These are phyloP conservation scores for Carapus acus DNA, from an alignment of 2,797 vertebrate species.

Conservation along the genomic window DNA sequence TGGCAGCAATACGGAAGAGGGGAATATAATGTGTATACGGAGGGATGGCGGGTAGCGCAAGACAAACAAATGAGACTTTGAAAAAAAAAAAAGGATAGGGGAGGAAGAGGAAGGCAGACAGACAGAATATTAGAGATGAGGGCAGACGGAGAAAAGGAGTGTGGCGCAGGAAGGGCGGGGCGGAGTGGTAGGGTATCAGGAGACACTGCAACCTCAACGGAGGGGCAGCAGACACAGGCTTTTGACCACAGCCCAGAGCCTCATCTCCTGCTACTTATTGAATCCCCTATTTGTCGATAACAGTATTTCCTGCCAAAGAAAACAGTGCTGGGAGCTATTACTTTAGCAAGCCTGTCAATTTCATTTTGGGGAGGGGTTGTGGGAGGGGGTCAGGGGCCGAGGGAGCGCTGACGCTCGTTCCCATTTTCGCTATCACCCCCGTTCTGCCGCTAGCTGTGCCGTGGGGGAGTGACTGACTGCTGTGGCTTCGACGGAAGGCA, in stretches of 20 bases:
- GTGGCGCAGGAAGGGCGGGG: slow-evolving; percentile 23
- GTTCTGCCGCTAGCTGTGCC: slow-evolving; percentile 42
- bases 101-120: slow-evolving; percentile 17
- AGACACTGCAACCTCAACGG: slow-evolving; percentile 48
- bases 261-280: slow-evolving; percentile 73
- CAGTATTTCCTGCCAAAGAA: slow-evolving; percentile 76
- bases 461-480: slow-evolving; percentile 54
- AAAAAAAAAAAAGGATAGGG: slow-evolving; percentile 19
- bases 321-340: slow-evolving; percentile 74
- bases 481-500: slow-evolving; percentile 50
- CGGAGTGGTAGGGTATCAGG: slow-evolving; percentile 39
- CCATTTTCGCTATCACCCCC: slow-evolving; percentile 50
- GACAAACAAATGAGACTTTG: slow-evolving; percentile 24
- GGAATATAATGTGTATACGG: not conserved
- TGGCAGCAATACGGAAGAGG: slow-evolving; percentile 16
- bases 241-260: slow-evolving; percentile 63
- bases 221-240: slow-evolving; percentile 60
- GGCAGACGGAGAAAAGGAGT: not conserved
- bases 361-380: slow-evolving; percentile 70
- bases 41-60: slow-evolving; percentile 8
- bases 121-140: slow-evolving; percentile 6
- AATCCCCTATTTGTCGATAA: slow-evolving; percentile 75
- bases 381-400: no score
- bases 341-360: slow-evolving; percentile 72
- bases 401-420: slow-evolving; percentile 54